These are phyloP conservation scores for Chromoteleia sp. DNA, from an alignment of 2,888 invertebrate species.

Conservation along the genomic window DNA sequence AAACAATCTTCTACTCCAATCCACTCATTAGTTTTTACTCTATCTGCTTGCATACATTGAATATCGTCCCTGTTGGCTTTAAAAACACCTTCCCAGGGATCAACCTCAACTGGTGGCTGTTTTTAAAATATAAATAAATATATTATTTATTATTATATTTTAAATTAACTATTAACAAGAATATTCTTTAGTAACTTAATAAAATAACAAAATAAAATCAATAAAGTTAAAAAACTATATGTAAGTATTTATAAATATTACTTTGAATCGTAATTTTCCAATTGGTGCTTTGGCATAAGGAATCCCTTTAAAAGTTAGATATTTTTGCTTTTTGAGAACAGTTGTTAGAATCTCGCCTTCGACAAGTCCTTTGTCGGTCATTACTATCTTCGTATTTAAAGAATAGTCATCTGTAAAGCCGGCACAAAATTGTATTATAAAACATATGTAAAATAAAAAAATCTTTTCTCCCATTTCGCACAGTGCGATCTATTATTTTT, in stretches of 20 bases:
- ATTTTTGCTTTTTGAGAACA: conserved; percentile 47
- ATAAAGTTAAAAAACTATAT: background rate
- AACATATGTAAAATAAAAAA: background rate
- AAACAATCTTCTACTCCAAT: conserved; percentile 43
- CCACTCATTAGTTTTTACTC: background rate
- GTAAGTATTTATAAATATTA: conserved; percentile 23
- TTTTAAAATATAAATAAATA: conserved; percentile 7
- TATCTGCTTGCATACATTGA: conserved; percentile 70
- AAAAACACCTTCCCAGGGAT: conserved; percentile 71
- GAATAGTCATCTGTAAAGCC: background rate
- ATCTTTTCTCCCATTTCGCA: conserved; percentile 1
- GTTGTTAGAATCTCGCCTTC: conserved; percentile 73
- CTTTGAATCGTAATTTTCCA: conserved; percentile 75
- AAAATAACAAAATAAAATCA: too few species aligned
- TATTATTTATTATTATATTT: too few species aligned
- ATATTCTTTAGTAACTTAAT: background rate
- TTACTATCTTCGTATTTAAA: conserved; percentile 4
- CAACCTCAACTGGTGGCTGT: conserved; percentile 73
- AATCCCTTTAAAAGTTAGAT: conserved; percentile 75
- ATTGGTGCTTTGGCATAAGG: conserved; percentile 75
- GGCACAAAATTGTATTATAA: background rate
- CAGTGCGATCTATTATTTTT: background rate
- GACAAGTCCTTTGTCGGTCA: conserved; percentile 57
- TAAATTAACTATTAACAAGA: background rate
- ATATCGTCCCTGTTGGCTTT: conserved; percentile 64